These are phyloP conservation scores for Sylvietta virens DNA, from an alignment of 2,113 vertebrate genomes.

Conservation along the genomic window DNA sequence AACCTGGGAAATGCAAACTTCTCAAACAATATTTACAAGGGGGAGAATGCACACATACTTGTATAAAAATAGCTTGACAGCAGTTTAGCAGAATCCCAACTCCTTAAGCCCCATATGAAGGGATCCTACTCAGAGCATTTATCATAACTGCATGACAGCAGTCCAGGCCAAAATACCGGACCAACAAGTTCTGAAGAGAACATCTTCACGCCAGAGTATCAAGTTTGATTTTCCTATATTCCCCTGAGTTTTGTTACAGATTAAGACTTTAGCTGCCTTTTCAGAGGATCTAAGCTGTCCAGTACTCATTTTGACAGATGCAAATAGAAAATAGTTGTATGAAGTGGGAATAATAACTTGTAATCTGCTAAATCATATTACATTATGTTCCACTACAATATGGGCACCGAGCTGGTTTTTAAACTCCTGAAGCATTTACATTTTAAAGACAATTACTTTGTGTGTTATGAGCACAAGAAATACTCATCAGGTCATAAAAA, in stretches of 20 bases:
- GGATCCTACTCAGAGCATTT: background rate
- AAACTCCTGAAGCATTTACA: background rate
- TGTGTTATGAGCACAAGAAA: background rate
- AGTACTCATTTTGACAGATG: background rate
- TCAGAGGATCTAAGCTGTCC: background rate
- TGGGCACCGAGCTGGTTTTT: background rate
- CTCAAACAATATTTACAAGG: background rate
- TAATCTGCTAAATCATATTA: background rate
- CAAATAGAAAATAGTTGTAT: background rate
- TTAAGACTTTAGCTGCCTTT: background rate
- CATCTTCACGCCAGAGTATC: background rate
- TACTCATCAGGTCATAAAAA: background rate
- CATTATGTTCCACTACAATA: background rate
- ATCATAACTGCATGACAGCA: background rate
- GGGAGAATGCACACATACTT: background rate
- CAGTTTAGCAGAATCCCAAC: background rate
- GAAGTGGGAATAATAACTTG: background rate
- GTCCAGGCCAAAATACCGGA: background rate
- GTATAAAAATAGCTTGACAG: background rate
- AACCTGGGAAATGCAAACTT: background rate
- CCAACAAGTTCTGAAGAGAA: background rate
- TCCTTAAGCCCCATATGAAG: background rate
- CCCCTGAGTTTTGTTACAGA: background rate
- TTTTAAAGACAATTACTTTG: background rate
- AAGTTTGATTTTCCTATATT: background rate